Evolutionary conservation across 2,888 invertebrate species (phyloP).

Genomic region (Diaprepes abbreviatus): DNA sequence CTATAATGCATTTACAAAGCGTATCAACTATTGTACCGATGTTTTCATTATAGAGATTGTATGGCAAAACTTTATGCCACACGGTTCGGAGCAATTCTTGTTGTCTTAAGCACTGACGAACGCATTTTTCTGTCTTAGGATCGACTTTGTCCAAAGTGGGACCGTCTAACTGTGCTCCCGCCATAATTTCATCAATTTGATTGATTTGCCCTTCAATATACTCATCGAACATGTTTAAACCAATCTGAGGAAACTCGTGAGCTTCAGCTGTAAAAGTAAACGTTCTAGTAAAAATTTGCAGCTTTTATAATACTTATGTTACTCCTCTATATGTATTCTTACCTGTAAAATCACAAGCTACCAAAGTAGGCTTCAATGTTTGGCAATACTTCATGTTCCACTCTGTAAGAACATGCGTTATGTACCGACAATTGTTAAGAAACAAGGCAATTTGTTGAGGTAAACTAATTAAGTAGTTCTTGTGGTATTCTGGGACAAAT

Average conservation of each 20-base stretch:
- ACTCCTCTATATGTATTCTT: no score
- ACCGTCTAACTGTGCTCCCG: conserved; percentile 76
- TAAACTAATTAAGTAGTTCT: conserved; percentile 83
- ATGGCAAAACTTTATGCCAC: conserved; percentile 88
- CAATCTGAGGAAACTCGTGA: conserved; percentile 76
- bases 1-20: conserved; percentile 76
- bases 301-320: no score
- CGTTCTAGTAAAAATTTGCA: no score
- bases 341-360: conserved; percentile 77
- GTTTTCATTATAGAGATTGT: conserved; percentile 80
- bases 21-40: conserved; percentile 71
- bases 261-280: conserved; percentile 79
- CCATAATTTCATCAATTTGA: conserved; percentile 80
- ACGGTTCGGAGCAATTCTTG: conserved; percentile 87
- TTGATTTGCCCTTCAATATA: conserved; percentile 84
- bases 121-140: conserved; percentile 77
- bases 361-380: conserved; percentile 71
- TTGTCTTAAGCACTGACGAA: conserved; percentile 88
- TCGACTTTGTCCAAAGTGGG: conserved; percentile 71
- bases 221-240: conserved; percentile 77
- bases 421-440: conserved; percentile 93
- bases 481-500: conserved; percentile 85
- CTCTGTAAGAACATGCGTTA: conserved; percentile 80
- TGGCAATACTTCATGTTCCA: conserved; percentile 78
- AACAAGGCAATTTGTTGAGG: conserved; percentile 91